Evolutionary conservation across 1,140 invertebrate genomes (phyloP), one percentile per base, ranked within the genome.

Genomic region (Matsumurasca onukii): DNA sequence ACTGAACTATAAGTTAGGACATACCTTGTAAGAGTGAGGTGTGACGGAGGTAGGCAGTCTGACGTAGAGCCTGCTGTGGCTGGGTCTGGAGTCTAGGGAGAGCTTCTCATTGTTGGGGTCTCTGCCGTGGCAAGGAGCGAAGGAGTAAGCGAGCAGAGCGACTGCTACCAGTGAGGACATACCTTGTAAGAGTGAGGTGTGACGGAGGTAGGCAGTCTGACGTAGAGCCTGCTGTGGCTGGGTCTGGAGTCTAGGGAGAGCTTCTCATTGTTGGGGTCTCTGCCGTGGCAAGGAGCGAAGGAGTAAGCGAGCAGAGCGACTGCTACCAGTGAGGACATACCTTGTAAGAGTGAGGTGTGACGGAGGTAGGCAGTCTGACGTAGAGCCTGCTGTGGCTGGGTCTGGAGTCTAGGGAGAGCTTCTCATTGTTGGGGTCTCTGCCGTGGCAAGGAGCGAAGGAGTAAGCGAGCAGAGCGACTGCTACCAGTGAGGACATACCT

Each of bases 301-400:
- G 59, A 39, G 39, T 69, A 69, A 12, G 61, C 68, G 2, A 64
- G 17, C 25, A 69, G 59, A 1, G 59, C 68, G 15, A 51, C 48
- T 22, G 30, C 27, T 1, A 69, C 30, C 27, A 69, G 15, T 9
- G 31, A 52, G 49, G 24, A 51, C 3, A 9, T 51, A 51, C 49
- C 63, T 87, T 83, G 73, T 94, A 93, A 2, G 82, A 85, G 24
- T 88, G 77, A 0, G 91, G 91, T 20, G 83, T 76, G 0, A 93
- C 79, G 48, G 84, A 83, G 48, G 76, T 83, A 0, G 91, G 89
- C 67, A 92, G 77, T 72, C 90, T 82, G 2, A 91, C 86, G 76
- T 91, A 61, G 20, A 48, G 64, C 39, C 20, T 52, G 34, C 22
- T 25, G 3, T 22, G n/a, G 2, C 29, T 13, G 2, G 59, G 27